Evolutionary conservation across 1,140 invertebrate genomes (phyloP).

Genomic region (Pemphigus obesinymphae): DNA sequence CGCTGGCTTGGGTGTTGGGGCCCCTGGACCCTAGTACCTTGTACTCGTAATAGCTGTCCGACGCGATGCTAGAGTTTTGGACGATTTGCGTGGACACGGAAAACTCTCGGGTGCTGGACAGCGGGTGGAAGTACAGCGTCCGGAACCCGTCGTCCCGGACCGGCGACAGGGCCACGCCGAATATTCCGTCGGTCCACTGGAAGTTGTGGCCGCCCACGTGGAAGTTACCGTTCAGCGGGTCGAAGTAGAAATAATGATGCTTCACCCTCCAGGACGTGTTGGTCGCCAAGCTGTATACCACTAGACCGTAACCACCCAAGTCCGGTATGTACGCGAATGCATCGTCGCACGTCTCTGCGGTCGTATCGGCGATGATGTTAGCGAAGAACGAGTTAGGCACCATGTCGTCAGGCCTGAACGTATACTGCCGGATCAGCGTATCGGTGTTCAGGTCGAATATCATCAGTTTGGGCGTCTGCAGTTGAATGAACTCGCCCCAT

Average conservation of each 20-base stretch:
- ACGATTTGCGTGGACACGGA: constrained; percentile 54
- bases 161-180: constrained; percentile 63
- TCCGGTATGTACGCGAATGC: constrained; percentile 72
- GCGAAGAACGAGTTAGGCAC: constrained; percentile 68
- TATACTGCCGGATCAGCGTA: constrained; percentile 59
- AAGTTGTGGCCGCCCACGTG: constrained; percentile 67
- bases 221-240: constrained; percentile 65
- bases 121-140: constrained; percentile 71
- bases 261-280: constrained; percentile 70
- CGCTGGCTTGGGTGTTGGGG: constrained; percentile 66
- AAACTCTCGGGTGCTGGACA: constrained; percentile 69
- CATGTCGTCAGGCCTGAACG: constrained; percentile 59
- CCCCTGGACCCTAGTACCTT: constrained; percentile 65
- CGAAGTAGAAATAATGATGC: constrained; percentile 77
- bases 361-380: constrained; percentile 68
- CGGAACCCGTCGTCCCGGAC: constrained; percentile 60
- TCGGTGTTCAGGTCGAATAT: constrained; percentile 71
- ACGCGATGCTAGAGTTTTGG: constrained; percentile 61
- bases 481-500: constrained; percentile 57
- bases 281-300: constrained; percentile 68
- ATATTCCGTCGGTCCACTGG: constrained; percentile 70
- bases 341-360: constrained; percentile 63
- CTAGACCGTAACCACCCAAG: constrained; percentile 64
- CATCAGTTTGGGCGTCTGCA: constrained; percentile 59
- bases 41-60: constrained; percentile 61